These are phyloP conservation scores for Arctocebus calabarensis DNA, from an alignment of 2,797 vertebrate species.

Conservation along the genomic window DNA sequence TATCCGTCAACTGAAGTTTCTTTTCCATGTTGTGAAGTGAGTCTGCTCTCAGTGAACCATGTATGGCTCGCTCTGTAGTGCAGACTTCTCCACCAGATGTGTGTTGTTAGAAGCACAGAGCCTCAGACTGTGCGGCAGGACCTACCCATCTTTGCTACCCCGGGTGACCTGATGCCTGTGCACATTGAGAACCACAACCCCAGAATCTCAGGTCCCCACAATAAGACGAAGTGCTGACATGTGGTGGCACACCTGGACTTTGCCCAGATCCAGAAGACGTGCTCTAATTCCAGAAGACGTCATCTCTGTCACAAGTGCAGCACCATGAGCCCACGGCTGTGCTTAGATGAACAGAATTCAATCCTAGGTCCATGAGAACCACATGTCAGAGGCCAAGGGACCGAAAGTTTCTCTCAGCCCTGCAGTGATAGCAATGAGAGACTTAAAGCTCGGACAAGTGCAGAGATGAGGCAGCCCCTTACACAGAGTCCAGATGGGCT, in stretches of 20 bases:
- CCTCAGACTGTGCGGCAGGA: too few relatives aligned
- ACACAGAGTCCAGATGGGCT: background rate
- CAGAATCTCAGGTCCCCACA: background rate
- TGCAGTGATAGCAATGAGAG: background rate
- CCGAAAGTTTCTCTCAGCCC: background rate
- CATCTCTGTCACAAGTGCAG: background rate
- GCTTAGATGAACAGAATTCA: background rate
- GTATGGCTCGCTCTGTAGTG: background rate
- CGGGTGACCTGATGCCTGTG: rapidly evolving
- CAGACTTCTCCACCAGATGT: background rate
- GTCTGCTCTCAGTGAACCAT: background rate
- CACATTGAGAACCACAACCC: background rate
- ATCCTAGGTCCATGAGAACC: background rate
- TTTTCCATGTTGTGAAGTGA: background rate
- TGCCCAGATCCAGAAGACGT: too few relatives aligned
- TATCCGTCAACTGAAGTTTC: background rate
- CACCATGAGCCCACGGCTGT: background rate
- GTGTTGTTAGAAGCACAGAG: too few relatives aligned
- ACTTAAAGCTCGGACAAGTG: background rate
- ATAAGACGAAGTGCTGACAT: too few relatives aligned
- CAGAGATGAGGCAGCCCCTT: background rate
- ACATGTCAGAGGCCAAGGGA: background rate
- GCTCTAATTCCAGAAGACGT: background rate
- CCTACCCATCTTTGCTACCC: too few relatives aligned
- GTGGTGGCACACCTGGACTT: background rate